Conservation (phyloP, 2,888 invertebrate species). For the Aelia acuminata region DNA sequence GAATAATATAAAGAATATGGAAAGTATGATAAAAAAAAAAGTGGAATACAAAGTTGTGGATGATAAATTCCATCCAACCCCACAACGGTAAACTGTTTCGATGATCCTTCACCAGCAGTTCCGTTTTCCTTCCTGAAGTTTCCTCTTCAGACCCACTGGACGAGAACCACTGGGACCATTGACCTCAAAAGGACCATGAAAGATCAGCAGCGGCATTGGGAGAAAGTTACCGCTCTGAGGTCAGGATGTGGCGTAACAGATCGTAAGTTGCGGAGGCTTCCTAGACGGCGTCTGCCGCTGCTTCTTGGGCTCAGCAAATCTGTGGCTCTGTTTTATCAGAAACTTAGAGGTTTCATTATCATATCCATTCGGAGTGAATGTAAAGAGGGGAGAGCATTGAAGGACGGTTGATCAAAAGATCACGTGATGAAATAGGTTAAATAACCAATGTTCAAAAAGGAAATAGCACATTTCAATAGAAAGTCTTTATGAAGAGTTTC, state of each 20-base stretch:
- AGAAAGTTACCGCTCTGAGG: constrained; percentile 1
- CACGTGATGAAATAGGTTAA: no score
- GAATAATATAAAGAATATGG: no score
- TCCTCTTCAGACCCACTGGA: not conserved
- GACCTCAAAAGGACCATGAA: constrained; percentile 27
- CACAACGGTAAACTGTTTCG: not conserved
- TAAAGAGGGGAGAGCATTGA: no score
- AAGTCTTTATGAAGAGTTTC: no score
- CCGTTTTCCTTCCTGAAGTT: not conserved
- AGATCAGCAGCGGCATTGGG: constrained; percentile 34
- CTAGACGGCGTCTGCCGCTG: not conserved
- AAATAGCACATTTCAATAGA: no score
- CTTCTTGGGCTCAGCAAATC: not conserved
- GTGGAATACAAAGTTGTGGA: not conserved
- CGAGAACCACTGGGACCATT: constrained; percentile 20
- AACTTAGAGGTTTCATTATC: no score
- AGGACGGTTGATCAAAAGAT: no score
- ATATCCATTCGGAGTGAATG: no score
- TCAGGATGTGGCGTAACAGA: constrained; percentile 22
- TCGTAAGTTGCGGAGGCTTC: not conserved
- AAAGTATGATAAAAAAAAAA: no score
- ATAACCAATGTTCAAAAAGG: no score
- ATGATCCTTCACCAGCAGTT: not conserved
- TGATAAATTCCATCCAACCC: not conserved
- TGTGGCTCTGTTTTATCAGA: not conserved